These are phyloP conservation scores for Amblyjoppa fuscipennis DNA, from an alignment of 2,888 invertebrate species.

Conservation along the genomic window DNA sequence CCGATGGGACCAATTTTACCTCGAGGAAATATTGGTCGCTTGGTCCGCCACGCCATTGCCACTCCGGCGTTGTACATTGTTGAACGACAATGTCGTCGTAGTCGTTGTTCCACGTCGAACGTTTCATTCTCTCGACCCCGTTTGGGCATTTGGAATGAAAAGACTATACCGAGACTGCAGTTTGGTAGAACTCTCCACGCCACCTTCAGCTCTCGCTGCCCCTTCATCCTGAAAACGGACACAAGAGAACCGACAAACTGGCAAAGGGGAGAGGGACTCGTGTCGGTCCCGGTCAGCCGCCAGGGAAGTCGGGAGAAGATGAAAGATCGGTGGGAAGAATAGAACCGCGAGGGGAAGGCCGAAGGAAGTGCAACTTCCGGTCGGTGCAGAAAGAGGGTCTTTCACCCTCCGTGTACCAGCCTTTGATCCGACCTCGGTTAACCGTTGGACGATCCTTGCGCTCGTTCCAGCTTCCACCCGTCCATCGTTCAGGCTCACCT, in stretches of 20 bases:
- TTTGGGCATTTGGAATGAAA: not conserved
- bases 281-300: constrained; percentile 20
- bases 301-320: constrained; percentile 19
- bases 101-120: constrained; percentile 11
- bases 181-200: not conserved
- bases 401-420: constrained; percentile 38
- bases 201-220: not conserved
- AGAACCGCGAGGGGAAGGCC: constrained; percentile 29
- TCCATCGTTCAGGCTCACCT: constrained; percentile 33
- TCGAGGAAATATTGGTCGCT: constrained; percentile 20
- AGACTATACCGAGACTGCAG: constrained; percentile 2
- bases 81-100: not conserved
- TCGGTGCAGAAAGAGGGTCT: constrained; percentile 36
- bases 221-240: not conserved
- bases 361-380: constrained; percentile 60
- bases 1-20: constrained; percentile 17
- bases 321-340: constrained; percentile 40
- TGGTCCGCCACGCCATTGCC: not conserved
- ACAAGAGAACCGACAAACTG: constrained; percentile 37
- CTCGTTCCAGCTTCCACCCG: constrained; percentile 25
- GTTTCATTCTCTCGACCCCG: constrained; percentile 26
- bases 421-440: constrained; percentile 62
- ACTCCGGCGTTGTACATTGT: not conserved
- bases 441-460: constrained; percentile 42
- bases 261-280: constrained; percentile 28